Evolutionary conservation across 1,140 invertebrate species (phyloP), one percentile per base, ranked within the genome.

Genomic region (Tetramorium alpestre): DNA sequence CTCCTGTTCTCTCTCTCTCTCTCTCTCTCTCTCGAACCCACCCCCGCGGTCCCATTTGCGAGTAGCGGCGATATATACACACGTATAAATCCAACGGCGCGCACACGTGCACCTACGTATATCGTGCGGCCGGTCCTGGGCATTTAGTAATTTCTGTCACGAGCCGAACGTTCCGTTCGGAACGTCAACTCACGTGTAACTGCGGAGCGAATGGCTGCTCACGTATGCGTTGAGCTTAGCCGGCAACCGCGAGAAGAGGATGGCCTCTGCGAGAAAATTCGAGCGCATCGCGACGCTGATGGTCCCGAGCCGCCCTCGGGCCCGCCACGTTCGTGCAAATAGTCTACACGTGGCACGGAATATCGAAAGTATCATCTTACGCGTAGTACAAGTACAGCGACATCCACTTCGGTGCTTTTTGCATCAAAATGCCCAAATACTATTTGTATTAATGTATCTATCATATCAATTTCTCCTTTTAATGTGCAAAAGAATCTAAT

Each of bases 141-240:
- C 90, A 87, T 91, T 91, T 91, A 91, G 90, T 84, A 93, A 95
- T 95, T 95, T 95, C 95, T 95, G 95, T 95, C 95, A 95, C 95
- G 95, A 95, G 93, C 93, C 93, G 89, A 89, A 89, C 88, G 92
- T 91, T 89, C 87, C 89, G 90, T 89, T 86, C 87, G 89, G 69
- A 92, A 90, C 89, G 92, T 93, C 92, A 92, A 87, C 89, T 90
- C 88, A 67, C 89, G 72, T 89, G 87, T 89, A 87, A 85, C 89
- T 84, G 90, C 86, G 65, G 82, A 90, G 88, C 88, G 88, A 85
- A 89, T 75, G 69, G 69, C 73, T 82, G 85, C 84, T 91, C 87
- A 91, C 90, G 90, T 91, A 91, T 89, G 90, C 90, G 76, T 54
- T 86, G 85, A 86, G 78, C 86, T 89, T 69, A 86, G 86, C 75